Evolutionary conservation across 53 echinoderm and acorn worm genomes (phyloP), one percentile per base, ranked within the genome.

Genomic region (Mesocentrotus franciscanus): DNA sequence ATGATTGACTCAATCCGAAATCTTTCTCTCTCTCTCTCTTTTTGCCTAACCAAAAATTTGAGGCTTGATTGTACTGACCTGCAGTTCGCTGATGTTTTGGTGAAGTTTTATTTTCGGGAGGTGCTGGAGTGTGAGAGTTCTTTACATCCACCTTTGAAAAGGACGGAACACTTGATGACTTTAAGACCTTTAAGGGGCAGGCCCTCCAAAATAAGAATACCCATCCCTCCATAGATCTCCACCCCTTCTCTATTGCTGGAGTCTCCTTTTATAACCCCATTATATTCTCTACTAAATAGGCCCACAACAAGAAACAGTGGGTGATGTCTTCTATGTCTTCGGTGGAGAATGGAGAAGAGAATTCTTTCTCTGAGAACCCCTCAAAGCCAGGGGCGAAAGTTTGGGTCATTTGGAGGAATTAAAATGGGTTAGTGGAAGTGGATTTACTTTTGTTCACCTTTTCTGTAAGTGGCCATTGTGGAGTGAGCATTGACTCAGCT

Each of bases 311-410:
- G 87, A 87, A 87, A 87, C 29, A 87, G 58, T 87, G 57, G 87
- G 87, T 87, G 87, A 87, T 49, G 49, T 49, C 49, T 49, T 49
- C 26, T 87, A 87, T 56, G 87, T 87, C 87, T 87, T 87, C 59
- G 9, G 15, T 58, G 15, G 27, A n/a, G n/a, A 58, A 58, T 22
- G 56, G 42, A 49, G 42, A 42, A 13, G 32, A 17, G 30, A 33
- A 33, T 18, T 81, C 81, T 81, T 81, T 81, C 81, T 27, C 11
- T 87, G 26, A 1, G 57, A 26, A 56, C 5, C 56, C 57, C 2
- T 58, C 56, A 85, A 85, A 57, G 87, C 87, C 87, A 85, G 87
- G 87, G 87, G 87, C 87, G 58, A 85, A 85, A 85, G 87, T 85
- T 85, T 85, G 58, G 57, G 57, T 58, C 87, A 85, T 57, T 85